Evolutionary conservation across 2,888 invertebrate genomes (phyloP).

Genomic region (Oligia latruncula): DNA sequence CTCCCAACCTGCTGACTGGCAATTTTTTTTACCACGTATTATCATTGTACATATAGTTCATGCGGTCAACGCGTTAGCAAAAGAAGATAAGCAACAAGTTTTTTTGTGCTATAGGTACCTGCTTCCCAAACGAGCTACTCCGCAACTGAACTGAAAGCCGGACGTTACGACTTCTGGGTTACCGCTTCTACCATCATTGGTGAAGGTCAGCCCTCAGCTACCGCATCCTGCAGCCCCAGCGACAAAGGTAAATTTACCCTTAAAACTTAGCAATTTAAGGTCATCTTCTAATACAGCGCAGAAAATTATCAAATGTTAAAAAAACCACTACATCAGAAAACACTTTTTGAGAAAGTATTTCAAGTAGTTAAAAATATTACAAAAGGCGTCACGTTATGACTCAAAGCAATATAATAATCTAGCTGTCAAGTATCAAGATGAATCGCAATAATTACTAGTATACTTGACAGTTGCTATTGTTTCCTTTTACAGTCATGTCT

Average conservation of each 20-base stretch:
- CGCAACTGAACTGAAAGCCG: constrained; percentile 95
- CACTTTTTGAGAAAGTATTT: not conserved
- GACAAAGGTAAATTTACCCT: constrained; percentile 91
- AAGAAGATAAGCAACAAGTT: not conserved
- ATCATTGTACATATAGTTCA: not conserved
- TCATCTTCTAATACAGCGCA: not conserved
- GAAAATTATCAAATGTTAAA: not conserved
- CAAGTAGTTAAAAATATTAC: not conserved
- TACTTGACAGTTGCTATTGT: not conserved
- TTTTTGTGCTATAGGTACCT: constrained; percentile 86
- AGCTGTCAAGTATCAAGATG: not conserved
- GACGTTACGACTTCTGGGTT: constrained; percentile 98
- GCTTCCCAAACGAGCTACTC: constrained; percentile 97
- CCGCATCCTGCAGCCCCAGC: constrained; percentile 95
- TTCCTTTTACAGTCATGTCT: not conserved
- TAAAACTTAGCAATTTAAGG: not conserved
- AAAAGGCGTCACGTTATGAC: not conserved
- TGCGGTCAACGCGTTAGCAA: not conserved
- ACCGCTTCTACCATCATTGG: constrained; percentile 98
- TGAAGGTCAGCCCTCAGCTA: constrained; percentile 97
- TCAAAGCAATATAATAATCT: constrained; percentile 2
- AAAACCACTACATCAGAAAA: not conserved
- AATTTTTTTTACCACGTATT: too few species aligned
- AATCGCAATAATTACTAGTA: constrained; percentile 1
- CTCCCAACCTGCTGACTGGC: too few species aligned